Percentiles rank a stretch among this genome's conserved stretches.
phyloP scores from a whole-genome alignment of 2,888 invertebrate species.

The Hemaris fuciformis region DNA sequence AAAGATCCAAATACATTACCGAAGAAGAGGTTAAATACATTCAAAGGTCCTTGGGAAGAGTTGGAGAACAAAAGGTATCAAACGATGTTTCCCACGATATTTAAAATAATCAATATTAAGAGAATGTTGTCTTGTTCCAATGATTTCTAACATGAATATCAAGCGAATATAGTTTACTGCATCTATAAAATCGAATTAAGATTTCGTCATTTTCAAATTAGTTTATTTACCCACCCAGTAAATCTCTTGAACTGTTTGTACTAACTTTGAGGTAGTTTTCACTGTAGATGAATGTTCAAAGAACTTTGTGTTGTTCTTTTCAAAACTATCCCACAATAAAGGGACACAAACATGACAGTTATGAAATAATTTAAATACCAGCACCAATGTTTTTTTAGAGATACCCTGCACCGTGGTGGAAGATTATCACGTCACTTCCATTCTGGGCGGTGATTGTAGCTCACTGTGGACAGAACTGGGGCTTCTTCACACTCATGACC shows the following conservation, averaged over 20 bases:
- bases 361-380: not conserved
- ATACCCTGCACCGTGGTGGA: constrained; percentile 83
- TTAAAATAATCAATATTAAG: too few relatives aligned
- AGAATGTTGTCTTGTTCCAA: too few relatives aligned
- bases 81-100: too few relatives aligned
- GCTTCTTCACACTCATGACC: constrained; percentile 87
- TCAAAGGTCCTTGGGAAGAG: constrained; percentile 75
- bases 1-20: constrained; percentile 81
- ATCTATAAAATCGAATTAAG: too few relatives aligned
- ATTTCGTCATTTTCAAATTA: too few relatives aligned
- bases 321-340: not conserved
- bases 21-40: constrained; percentile 86
- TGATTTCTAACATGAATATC: too few relatives aligned
- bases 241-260: too few relatives aligned
- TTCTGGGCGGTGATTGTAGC: constrained; percentile 83
- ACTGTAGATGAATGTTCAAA: too few relatives aligned
- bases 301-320: too few relatives aligned
- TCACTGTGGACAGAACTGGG: constrained; percentile 88
- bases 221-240: too few relatives aligned
- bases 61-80: constrained; percentile 60
- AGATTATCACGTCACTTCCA: constrained; percentile 84
- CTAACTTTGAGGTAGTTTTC: too few relatives aligned
- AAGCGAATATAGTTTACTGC: too few relatives aligned
- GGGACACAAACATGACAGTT: not conserved
- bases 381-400: constrained; percentile 55